Evolutionary conservation across 2,797 vertebrate species (phyloP).

Genomic region (Pangasius macronema): DNA sequence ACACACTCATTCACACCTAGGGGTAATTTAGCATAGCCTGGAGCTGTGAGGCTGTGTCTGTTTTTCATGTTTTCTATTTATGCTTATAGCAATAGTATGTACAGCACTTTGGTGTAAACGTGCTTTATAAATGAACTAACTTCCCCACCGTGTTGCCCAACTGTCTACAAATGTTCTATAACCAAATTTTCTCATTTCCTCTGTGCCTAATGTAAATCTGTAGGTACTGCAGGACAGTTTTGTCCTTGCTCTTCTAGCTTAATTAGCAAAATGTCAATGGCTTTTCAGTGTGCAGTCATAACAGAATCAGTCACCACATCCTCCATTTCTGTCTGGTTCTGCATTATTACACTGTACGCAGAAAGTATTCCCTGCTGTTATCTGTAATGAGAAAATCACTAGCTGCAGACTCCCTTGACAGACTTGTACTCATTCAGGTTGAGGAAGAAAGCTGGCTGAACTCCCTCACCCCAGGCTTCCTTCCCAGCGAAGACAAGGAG

Average conservation of each 20-base stretch:
- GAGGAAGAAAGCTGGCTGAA: neutral
- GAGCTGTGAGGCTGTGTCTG: too few relatives aligned
- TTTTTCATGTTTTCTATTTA: neutral
- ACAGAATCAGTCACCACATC: neutral
- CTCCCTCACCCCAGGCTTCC: neutral
- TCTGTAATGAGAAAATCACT: conserved; percentile 6
- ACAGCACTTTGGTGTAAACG: neutral
- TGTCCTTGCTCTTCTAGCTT: neutral
- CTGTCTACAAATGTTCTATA: neutral
- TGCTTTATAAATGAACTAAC: neutral
- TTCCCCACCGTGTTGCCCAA: neutral
- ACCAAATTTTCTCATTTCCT: neutral
- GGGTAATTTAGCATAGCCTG: neutral
- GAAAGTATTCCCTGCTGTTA: neutral
- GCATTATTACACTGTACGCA: neutral
- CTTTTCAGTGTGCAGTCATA: conserved; percentile 7
- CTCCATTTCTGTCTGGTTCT: neutral
- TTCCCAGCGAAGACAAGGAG: neutral
- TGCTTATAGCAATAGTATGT: neutral
- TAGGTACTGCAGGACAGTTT: neutral
- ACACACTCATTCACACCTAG: neutral
- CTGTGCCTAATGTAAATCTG: neutral
- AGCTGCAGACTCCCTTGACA: conserved; percentile 10
- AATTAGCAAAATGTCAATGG: neutral
- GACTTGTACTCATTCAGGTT: neutral